Base-by-base conservation (phyloP, 2,888 invertebrate genomes). In the Heliothis peltigera region DNA sequence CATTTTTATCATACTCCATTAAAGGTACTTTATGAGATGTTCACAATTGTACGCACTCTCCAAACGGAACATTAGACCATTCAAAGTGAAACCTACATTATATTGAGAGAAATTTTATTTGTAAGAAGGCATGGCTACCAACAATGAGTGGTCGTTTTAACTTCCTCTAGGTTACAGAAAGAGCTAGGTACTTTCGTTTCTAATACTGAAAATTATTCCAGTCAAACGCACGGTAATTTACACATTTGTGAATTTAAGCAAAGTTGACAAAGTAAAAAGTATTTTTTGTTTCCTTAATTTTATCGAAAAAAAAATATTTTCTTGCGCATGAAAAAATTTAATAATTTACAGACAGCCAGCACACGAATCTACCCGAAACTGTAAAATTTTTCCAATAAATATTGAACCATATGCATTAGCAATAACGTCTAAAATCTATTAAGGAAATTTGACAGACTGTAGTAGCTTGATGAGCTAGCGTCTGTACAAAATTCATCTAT, bases 1-100 rank as follows among this genome's bases (percentile, higher is more conserved):
- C 3, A 10, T 12, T 10, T 12, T 32, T 3, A 3, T 46, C 17
- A 63, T 32, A 22, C 64, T 70, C n/a, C 22, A 70, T 70, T 63
- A 63, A n/a, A n/a, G 8, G 35, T 56, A 52, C 35, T 72, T 72
- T 73, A 73, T 17, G 43, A 54, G 53, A n/a, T 22, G 19, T 52
- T 73, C 22, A 18, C 48, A 53, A 72, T 57, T 48, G 73, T 54
- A n/a, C 44, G 12, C 19, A 15, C 10, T 10, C 19, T 28, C 52
- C 22, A 49, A 66, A 66, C 48, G 48, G 67, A 53, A 72, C 43
- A 52, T 32, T 64, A 15, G 22, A 44, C 22, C 62, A 46, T 72
- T 72, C 44, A 44, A 21, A 10, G 49, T 28, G 53, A 32, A 42
- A 43, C 47, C 48, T 35, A 72, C 47, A 65, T 65, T 53, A 19